These are phyloP conservation scores for Sogatella furcifera DNA, from an alignment of 1,140 invertebrate species.

Conservation along the genomic window DNA sequence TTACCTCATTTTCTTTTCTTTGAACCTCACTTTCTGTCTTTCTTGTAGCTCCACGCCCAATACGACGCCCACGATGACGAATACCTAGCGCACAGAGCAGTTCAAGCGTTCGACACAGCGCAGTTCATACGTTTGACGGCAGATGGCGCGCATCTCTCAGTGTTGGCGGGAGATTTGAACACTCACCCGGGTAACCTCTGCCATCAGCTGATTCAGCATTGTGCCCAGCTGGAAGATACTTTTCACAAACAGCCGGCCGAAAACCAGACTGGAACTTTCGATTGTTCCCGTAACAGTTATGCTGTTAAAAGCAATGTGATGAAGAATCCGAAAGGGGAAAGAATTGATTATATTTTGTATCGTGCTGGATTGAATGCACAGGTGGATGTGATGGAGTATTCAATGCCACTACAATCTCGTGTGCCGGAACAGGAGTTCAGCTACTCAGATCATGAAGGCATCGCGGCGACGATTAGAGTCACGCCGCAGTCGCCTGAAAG, in stretches of 20 bases:
- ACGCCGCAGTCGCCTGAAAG: slow-evolving; percentile 5
- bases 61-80: slow-evolving; percentile 77
- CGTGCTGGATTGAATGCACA: slow-evolving; percentile 39
- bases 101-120: slow-evolving; percentile 88
- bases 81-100: slow-evolving; percentile 77
- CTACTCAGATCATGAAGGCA: slow-evolving; percentile 88
- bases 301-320: slow-evolving; percentile 42
- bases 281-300: slow-evolving; percentile 74
- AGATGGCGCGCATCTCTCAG: slow-evolving; percentile 60
- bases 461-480: slow-evolving; percentile 50
- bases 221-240: slow-evolving; percentile 40
- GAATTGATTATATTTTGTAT: slow-evolving; percentile 87
- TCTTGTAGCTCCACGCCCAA: slow-evolving; percentile 81
- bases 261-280: slow-evolving; percentile 52
- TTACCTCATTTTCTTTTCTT: too few relatives aligned
- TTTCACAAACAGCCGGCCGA: slow-evolving; percentile 23
- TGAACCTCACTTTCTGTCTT: not conserved
- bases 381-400: slow-evolving; percentile 48
- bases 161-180: slow-evolving; percentile 90
- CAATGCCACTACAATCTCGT: slow-evolving; percentile 57
- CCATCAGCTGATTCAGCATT: slow-evolving; percentile 45
- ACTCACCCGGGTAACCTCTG: slow-evolving; percentile 76
- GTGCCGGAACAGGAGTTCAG: slow-evolving; percentile 61
- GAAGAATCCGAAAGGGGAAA: slow-evolving; percentile 58
- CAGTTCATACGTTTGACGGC: slow-evolving; percentile 84